phyloP scores from a whole-genome alignment of 1,140 invertebrate species.

The Drosophila eugracilis region DNA sequence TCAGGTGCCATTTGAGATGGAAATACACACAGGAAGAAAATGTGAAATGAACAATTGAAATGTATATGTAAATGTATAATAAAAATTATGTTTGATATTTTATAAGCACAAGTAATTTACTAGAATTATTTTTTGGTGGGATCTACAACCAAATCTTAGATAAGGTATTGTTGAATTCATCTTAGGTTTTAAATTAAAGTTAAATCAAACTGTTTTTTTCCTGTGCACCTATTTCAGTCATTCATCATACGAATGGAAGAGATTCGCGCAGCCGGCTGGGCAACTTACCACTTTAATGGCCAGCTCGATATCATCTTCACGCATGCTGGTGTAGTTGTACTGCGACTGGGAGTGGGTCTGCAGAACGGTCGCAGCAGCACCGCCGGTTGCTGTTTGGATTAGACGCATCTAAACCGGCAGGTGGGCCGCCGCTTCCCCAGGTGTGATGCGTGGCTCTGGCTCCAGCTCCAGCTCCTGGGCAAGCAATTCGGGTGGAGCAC shows the following conservation, averaged over 20 bases:
- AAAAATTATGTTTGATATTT: too few species aligned
- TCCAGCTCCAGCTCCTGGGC: slow-evolving; percentile 12
- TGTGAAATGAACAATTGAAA: too few species aligned
- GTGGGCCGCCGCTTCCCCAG: slow-evolving; percentile 44
- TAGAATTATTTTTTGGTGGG: too few species aligned
- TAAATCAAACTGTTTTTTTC: background rate
- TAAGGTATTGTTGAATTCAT: too few species aligned
- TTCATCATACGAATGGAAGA: slow-evolving; percentile 34
- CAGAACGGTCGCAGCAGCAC: slow-evolving; percentile 71
- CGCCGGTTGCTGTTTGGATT: slow-evolving; percentile 77
- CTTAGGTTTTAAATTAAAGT: background rate
- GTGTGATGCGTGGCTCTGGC: slow-evolving; percentile 22
- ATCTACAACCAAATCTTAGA: too few species aligned
- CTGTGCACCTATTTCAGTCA: slow-evolving; percentile 10
- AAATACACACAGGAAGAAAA: background rate
- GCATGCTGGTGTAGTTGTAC: slow-evolving; percentile 87
- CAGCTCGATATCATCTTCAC: slow-evolving; percentile 96
- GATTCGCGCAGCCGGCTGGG: slow-evolving; percentile 3
- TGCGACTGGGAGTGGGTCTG: slow-evolving; percentile 71
- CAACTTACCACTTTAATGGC: slow-evolving; percentile 91
- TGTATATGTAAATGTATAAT: too few species aligned
- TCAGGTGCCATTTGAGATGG: slow-evolving; percentile 6
- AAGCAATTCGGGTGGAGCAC: slow-evolving; percentile 14
- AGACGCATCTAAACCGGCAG: slow-evolving; percentile 68
- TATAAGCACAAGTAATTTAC: too few species aligned